Base-by-base conservation (phyloP, 2,797 vertebrate genomes). In the Octomys mimax region DNA sequence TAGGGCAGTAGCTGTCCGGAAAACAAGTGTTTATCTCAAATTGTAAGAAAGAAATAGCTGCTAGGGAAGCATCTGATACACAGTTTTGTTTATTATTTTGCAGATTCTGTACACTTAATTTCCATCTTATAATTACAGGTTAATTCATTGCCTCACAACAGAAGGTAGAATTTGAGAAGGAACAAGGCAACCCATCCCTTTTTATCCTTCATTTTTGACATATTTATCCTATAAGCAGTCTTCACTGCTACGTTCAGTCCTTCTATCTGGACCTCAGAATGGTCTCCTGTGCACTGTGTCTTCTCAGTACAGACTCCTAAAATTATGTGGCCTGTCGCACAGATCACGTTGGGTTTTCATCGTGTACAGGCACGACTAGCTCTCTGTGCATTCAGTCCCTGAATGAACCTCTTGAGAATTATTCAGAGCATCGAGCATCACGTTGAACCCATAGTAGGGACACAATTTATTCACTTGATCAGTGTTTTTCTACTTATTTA, bases 401-500 rank as follows among this genome's bases (percentile, higher is more conserved):
- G 11, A 87, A 80, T 31, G 54, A 94, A 92, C 26, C 62, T 49
- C 84, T 54, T 87, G 36, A 89, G 42, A 89, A 89, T 91, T 94
- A 81, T 75, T 66, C 92, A 89, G 39, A 95, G 71, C 42, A 85
- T 81, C 19, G 62, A 39, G 12, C 39, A 33, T 42, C 79, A 36
- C 75, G 14, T 52, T 62, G 36, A 36, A 82, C 12, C 93, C 49
- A 62, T 18, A 92, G 61, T 68, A 91, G 26, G 16, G 22, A 81
- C 46, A 68, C 21, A 42, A 36, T 92, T 68, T 93, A 94, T 70
- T 95, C 33, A 79, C 46, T 89, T 12, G 6, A 36, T 93, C 64
- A 88, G 12, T 61, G 68, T 79, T 78, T 88, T 46, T 93, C 75
- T 84, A 46, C 59, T 93, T 70, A 92, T 68, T 88, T 92, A 87